These are phyloP conservation scores for Sceloporus undulatus DNA, from an alignment of 2,113 vertebrate genomes.

Conservation along the genomic window DNA sequence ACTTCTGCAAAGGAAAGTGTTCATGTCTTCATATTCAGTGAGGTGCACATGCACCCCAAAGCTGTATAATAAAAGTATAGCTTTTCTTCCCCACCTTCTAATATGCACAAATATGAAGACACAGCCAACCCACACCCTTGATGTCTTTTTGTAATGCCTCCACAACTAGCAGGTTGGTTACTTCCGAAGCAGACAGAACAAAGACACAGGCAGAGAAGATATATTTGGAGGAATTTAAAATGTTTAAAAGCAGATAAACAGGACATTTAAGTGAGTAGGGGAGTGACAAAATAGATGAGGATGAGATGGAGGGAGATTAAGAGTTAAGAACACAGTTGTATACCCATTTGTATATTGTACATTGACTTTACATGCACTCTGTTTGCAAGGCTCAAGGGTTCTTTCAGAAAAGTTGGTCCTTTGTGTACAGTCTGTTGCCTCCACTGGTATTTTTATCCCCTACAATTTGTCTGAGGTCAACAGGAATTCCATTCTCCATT, in stretches of 20 bases:
- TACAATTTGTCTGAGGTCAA: constrained; percentile 21
- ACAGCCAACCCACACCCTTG: no score
- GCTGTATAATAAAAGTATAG: no score
- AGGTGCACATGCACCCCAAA: background rate
- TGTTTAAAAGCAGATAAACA: background rate
- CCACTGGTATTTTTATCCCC: constrained; percentile 21
- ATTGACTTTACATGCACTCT: background rate
- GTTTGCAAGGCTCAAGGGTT: constrained; percentile 37
- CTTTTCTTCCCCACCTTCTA: no score
- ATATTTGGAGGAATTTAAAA: background rate
- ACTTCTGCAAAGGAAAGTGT: background rate
- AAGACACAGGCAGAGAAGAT: background rate
- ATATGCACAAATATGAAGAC: background rate
- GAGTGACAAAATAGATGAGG: background rate
- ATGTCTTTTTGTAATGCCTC: no score
- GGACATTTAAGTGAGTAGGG: no score
- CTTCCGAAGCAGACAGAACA: background rate
- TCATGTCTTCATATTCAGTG: background rate
- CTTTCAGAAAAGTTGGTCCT: constrained; percentile 37
- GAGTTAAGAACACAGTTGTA: background rate
- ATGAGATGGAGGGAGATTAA: no score
- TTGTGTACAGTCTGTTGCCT: constrained; percentile 14
- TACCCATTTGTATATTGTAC: background rate
- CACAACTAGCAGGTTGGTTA: background rate
- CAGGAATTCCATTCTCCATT: constrained; percentile 26